These are phyloP conservation scores for Peromyscus eremicus DNA, from an alignment of 2,797 vertebrate species.

Conservation along the genomic window DNA sequence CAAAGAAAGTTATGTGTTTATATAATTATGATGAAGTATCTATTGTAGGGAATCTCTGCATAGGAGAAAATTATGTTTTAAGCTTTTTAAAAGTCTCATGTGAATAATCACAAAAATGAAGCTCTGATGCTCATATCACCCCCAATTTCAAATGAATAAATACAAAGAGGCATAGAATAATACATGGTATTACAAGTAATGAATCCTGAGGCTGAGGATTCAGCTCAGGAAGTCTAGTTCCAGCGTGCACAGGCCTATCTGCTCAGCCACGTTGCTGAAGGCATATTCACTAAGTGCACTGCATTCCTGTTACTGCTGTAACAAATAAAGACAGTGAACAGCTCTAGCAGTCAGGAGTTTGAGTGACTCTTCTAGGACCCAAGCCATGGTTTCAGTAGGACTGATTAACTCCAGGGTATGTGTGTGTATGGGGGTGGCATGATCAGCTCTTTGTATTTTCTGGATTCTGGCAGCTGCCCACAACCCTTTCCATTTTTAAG, in stretches of 20 bases:
- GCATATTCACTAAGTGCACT: not conserved
- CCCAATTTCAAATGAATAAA: not conserved
- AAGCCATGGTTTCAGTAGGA: not conserved
- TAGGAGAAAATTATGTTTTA: not conserved
- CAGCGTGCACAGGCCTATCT: not conserved
- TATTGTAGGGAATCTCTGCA: not conserved
- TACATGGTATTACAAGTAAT: not conserved
- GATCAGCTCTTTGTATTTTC: not conserved
- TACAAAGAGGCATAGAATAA: not conserved
- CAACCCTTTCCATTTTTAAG: not conserved
- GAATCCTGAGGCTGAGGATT: too few relatives aligned
- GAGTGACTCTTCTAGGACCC: not conserved
- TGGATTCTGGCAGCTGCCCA: not conserved
- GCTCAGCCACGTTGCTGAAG: not conserved
- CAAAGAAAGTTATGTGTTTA: not conserved
- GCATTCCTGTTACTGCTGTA: not conserved
- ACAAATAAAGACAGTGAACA: not conserved
- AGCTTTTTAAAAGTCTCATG: not conserved
- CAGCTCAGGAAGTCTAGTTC: not conserved
- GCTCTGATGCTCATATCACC: not conserved
- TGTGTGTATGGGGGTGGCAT: not conserved
- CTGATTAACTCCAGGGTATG: not conserved
- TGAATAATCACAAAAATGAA: not conserved
- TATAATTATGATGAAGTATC: not conserved
- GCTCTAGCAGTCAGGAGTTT: not conserved